Conservation (phyloP, 92 coral and sea anemone genomes). For the Actinostola sp. region DNA sequence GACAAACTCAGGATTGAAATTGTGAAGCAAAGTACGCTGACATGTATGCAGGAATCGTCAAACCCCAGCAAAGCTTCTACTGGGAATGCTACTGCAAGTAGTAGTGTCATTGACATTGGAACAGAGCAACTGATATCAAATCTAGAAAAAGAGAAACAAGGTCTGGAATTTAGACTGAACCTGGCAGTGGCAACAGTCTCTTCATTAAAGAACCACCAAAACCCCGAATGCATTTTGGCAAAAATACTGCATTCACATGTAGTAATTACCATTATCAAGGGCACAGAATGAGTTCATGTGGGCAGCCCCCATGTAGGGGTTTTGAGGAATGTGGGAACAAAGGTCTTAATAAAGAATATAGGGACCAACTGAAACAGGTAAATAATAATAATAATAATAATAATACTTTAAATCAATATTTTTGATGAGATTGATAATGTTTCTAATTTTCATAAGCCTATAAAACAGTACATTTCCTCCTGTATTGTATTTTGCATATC, state of each 20-base stretch:
- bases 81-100: not conserved
- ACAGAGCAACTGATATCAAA: constrained; percentile 12
- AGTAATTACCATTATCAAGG: constrained; percentile 29
- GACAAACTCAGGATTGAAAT: constrained; percentile 10
- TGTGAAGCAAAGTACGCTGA: not conserved
- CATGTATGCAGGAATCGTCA: not conserved
- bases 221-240: constrained; percentile 13
- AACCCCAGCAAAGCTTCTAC: not conserved
- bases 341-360: constrained; percentile 32
- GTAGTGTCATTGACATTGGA: not conserved
- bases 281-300: constrained; percentile 18
- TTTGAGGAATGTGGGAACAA: constrained; percentile 42
- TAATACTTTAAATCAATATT: not conserved
- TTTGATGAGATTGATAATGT: no score
- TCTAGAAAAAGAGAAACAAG: not conserved
- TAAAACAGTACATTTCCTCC: no score
- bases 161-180: constrained; percentile 3
- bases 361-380: constrained; percentile 41
- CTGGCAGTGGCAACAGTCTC: constrained; percentile 14
- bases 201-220: constrained; percentile 23
- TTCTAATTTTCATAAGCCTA: no score
- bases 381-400: not conserved
- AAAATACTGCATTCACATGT: constrained; percentile 22
- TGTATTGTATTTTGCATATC: no score
- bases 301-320: constrained; percentile 25